Percentiles rank a stretch among this genome's conserved stretches.
These are phyloP conservation scores for Tauraco hartlaubi DNA, from an alignment of 2,797 vertebrate genomes.

Conservation along the genomic window DNA sequence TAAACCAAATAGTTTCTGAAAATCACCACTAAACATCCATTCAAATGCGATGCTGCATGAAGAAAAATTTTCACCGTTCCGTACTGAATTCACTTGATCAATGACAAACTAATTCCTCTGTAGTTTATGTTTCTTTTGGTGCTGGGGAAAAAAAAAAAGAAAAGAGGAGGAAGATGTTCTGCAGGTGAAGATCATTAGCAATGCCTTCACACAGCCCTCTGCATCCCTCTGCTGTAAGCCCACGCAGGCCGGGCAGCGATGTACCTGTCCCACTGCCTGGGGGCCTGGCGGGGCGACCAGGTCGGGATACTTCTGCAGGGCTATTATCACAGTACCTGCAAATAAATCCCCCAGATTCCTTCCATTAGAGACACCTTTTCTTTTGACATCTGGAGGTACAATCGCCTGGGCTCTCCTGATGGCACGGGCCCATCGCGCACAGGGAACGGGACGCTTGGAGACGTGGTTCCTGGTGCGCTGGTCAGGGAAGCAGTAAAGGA, in stretches of 20 bases:
- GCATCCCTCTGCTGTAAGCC: neutral
- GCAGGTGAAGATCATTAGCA: neutral
- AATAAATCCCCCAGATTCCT: neutral
- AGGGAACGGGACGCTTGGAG: neutral
- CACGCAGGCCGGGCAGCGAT: accelerated
- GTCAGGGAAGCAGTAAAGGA: accelerated
- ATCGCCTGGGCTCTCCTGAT: accelerated
- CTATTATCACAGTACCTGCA: neutral
- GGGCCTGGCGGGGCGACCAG: neutral
- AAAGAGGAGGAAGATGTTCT: neutral
- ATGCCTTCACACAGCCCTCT: neutral
- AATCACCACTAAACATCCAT: neutral
- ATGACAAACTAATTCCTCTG: neutral
- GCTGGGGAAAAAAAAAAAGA: neutral
- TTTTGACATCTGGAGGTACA: neutral
- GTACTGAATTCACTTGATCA: neutral
- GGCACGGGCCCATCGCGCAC: accelerated
- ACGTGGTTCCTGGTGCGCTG: accelerated
- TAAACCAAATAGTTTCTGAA: neutral
- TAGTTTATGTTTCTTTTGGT: neutral
- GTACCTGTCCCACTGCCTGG: neutral
- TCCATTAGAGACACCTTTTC: neutral
- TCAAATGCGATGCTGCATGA: neutral
- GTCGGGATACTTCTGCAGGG: neutral
- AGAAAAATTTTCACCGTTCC: neutral